Conservation (phyloP, 2,113 vertebrate genomes). For the Leptosomus discolor region DNA sequence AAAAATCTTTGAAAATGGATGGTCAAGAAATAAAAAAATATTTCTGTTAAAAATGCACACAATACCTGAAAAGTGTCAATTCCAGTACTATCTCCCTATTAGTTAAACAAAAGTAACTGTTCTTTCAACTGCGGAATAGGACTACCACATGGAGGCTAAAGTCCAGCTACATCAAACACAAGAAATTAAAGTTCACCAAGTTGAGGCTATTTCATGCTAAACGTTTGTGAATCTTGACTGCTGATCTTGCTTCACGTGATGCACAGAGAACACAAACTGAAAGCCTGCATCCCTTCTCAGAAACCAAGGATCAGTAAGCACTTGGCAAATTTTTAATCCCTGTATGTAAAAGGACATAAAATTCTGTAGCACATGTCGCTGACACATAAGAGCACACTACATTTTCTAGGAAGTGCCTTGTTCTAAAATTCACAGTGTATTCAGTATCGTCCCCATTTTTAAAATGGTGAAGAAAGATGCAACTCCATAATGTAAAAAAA, state of each 20-base stretch:
- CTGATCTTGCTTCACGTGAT: background rate
- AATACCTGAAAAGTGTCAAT: background rate
- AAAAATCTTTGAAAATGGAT: background rate
- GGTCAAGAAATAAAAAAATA: background rate
- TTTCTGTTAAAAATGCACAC: background rate
- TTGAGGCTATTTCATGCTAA: background rate
- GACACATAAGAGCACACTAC: too few relatives aligned
- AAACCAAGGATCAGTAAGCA: background rate
- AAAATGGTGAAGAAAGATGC: background rate
- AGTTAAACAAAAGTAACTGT: background rate
- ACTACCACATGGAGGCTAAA: background rate
- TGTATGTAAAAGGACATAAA: background rate
- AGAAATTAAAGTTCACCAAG: background rate
- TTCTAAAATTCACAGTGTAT: background rate
- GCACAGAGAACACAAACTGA: background rate
- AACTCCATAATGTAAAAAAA: background rate
- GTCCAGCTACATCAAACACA: background rate
- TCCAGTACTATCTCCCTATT: background rate
- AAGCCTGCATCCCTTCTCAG: background rate
- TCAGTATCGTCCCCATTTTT: background rate
- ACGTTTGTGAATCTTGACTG: background rate
- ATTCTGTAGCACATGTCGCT: too few relatives aligned
- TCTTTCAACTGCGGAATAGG: background rate
- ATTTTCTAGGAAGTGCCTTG: background rate
- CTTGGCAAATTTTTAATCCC: background rate